phyloP scores from a whole-genome alignment of 2,113 vertebrate genomes.

The Corynorhinus townsendii region DNA sequence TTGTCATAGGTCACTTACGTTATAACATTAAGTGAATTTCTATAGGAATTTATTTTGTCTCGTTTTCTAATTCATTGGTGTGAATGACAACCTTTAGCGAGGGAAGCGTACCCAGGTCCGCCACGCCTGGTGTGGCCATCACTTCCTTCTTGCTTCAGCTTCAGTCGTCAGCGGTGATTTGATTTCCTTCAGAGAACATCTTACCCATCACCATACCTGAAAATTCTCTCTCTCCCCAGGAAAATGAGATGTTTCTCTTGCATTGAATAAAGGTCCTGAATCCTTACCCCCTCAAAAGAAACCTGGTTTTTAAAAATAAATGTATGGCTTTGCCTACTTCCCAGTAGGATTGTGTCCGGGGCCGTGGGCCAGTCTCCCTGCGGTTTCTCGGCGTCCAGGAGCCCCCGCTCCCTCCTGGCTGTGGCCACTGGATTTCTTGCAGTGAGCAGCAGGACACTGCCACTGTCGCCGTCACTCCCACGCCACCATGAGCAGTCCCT shows the following conservation, averaged over 20 bases:
- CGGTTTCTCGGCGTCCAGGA: background rate
- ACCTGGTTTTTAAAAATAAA: background rate
- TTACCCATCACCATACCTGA: background rate
- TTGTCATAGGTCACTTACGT: background rate
- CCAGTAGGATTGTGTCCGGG: background rate
- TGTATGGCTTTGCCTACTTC: background rate
- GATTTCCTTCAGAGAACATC: background rate
- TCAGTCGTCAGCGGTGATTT: background rate
- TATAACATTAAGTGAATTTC: background rate
- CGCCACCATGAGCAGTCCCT: fast-evolving
- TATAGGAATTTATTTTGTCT: background rate
- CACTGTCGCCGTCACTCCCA: fast-evolving
- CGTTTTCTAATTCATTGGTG: background rate
- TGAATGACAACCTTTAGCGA: background rate
- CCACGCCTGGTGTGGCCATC: background rate
- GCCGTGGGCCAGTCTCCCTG: background rate
- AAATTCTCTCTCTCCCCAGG: background rate
- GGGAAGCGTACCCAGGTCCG: fast-evolving
- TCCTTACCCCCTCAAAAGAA: background rate
- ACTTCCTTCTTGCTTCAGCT: background rate
- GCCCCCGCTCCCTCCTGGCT: fast-evolving
- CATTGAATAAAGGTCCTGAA: background rate
- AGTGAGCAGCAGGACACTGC: fast-evolving
- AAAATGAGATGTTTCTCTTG: background rate
- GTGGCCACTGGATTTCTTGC: background rate